Evolutionary conservation across 2,113 vertebrate species (phyloP).

Genomic region (Indri indri): DNA sequence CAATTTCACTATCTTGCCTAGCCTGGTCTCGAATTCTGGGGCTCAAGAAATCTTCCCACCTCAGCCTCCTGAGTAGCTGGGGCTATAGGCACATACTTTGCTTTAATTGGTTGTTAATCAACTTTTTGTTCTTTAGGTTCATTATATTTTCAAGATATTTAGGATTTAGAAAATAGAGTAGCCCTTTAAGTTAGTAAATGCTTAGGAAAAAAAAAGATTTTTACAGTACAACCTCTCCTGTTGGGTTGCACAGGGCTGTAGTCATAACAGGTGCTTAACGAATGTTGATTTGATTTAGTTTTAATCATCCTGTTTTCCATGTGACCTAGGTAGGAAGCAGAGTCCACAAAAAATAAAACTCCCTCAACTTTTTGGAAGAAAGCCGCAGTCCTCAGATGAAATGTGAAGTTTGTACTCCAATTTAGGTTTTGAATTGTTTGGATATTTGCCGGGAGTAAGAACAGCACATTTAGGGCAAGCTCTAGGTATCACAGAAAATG

Average conservation of each 20-base stretch:
- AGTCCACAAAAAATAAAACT: not conserved
- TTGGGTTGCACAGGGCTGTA: not conserved
- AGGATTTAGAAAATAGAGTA: slow-evolving; percentile 1
- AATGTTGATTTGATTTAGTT: slow-evolving; percentile 1
- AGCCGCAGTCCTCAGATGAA: not conserved
- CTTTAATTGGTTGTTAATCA: slow-evolving; percentile 3
- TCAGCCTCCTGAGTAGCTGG: too few species aligned
- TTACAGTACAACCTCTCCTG: not conserved
- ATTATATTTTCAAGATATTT: not conserved
- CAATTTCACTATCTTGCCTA: too few species aligned
- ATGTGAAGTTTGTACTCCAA: not conserved
- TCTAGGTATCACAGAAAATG: not conserved
- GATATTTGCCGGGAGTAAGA: slow-evolving; percentile 27
- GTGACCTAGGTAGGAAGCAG: not conserved
- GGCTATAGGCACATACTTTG: too few species aligned
- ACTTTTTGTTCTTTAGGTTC: slow-evolving; percentile 5
- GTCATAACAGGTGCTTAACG: not conserved
- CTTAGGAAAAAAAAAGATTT: not conserved
- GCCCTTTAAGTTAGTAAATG: not conserved
- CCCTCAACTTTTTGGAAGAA: not conserved
- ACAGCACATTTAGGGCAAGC: not conserved
- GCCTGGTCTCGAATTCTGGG: too few species aligned
- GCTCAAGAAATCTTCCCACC: too few species aligned
- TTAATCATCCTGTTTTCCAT: slow-evolving; percentile 4
- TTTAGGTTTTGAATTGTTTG: slow-evolving; percentile 16